phyloP scores from a whole-genome alignment of 2,888 invertebrate species.

The Tetanocera ferruginea region DNA sequence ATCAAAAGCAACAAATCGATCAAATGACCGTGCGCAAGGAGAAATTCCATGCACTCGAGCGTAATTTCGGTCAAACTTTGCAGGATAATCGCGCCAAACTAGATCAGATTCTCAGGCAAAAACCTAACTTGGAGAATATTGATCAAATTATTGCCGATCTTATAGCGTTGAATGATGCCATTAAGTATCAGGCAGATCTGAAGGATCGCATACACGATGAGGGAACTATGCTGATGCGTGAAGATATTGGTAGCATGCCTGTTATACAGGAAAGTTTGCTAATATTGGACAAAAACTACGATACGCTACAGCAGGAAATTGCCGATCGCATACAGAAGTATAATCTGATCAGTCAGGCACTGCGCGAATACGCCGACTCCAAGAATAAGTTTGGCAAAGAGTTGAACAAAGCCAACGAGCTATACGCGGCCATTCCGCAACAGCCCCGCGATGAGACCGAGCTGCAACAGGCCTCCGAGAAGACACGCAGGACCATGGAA shows the following conservation, averaged over 20 bases:
- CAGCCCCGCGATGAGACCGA: constrained; percentile 81
- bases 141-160: constrained; percentile 70
- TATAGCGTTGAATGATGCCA: constrained; percentile 73
- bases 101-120: constrained; percentile 59
- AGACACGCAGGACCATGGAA: constrained; percentile 82
- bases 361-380: constrained; percentile 82
- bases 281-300: constrained; percentile 85
- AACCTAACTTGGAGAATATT: constrained; percentile 65
- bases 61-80: constrained; percentile 77
- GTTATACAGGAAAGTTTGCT: constrained; percentile 84
- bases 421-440: constrained; percentile 76
- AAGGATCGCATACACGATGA: constrained; percentile 83
- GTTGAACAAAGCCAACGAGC: constrained; percentile 78
- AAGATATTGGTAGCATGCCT: constrained; percentile 84
- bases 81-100: constrained; percentile 69
- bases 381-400: constrained; percentile 79
- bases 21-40: constrained; percentile 83
- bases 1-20: constrained; percentile 78
- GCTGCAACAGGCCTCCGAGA: constrained; percentile 79
- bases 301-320: constrained; percentile 81
- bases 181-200: constrained; percentile 74
- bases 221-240: constrained; percentile 83
- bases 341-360: constrained; percentile 78
- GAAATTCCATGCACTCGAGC: constrained; percentile 82
- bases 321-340: constrained; percentile 82